Conservation (phyloP, 2,888 invertebrate genomes). For the Brachynemurus nebulosus region DNA sequence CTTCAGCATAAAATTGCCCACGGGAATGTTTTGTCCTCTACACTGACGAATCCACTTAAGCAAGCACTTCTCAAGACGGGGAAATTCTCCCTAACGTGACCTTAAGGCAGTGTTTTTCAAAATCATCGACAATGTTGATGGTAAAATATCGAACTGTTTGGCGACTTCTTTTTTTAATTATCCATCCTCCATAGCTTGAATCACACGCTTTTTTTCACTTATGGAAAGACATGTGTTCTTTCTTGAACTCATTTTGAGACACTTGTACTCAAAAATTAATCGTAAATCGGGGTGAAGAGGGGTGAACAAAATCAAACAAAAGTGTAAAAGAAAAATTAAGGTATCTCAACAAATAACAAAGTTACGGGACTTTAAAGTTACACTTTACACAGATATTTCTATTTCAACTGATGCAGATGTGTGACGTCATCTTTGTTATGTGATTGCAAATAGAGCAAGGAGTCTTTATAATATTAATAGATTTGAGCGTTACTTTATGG, state of each 20-base stretch:
- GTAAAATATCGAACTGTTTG: slow-evolving; percentile 2
- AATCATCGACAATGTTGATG: background rate
- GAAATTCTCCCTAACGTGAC: background rate
- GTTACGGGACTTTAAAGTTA: no score
- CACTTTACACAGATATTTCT: no score
- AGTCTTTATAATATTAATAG: no score
- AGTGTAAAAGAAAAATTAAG: no score
- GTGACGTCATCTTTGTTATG: no score
- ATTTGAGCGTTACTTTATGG: no score
- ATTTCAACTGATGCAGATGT: no score
- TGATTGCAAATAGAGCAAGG: no score
- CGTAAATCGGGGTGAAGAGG: no score
- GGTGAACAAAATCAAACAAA: no score
- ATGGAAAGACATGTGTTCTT: background rate
- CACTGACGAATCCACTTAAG: background rate
- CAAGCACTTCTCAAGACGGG: background rate
- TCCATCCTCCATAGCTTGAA: background rate
- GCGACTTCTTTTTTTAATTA: slow-evolving; percentile 3
- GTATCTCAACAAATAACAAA: no score
- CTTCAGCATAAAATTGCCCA: background rate
- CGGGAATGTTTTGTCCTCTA: background rate
- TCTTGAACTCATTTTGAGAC: background rate
- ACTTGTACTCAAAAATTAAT: no score
- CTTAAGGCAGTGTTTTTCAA: background rate
- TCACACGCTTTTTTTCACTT: slow-evolving; percentile 2